Evolutionary conservation across 2,888 invertebrate genomes (phyloP).

Genomic region (Caenorhabditis angaria): DNA sequence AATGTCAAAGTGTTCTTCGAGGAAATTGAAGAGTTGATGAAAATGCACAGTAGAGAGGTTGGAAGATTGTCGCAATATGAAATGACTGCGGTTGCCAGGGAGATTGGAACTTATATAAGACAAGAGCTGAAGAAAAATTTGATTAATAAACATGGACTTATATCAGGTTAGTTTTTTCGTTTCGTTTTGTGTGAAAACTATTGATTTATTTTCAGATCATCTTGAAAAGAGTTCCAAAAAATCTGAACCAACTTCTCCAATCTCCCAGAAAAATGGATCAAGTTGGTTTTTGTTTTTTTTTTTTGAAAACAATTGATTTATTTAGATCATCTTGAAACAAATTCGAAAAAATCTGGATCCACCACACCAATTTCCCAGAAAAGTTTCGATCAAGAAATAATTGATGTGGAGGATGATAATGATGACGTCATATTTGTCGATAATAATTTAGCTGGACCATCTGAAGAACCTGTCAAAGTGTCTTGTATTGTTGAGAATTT

Average conservation of each 20-base stretch:
- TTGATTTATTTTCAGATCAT: not conserved
- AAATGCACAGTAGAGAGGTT: not conserved
- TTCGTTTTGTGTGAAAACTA: not conserved
- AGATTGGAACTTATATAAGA: not conserved
- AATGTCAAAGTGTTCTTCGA: not conserved
- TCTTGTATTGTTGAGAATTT: not conserved
- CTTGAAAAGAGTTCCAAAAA: too few relatives aligned
- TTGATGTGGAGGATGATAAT: not conserved
- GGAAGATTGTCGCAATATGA: not conserved
- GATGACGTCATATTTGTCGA: not conserved
- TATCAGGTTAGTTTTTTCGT: not conserved
- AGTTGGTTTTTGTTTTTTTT: slow-evolving; percentile 2
- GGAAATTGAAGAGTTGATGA: not conserved
- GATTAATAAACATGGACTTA: not conserved
- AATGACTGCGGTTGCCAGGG: not conserved
- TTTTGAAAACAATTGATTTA: not conserved
- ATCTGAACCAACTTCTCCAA: not conserved
- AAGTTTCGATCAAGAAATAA: not conserved
- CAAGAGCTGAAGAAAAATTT: not conserved
- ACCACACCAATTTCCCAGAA: not conserved
- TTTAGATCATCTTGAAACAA: too few relatives aligned
- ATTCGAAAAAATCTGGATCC: not conserved
- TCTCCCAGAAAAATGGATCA: not conserved
- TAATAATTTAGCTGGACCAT: not conserved
- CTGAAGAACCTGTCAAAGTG: not conserved